Percentiles rank a stretch among this genome's conserved stretches.
Conservation (phyloP, 2,797 vertebrate genomes). For the Mastacembelus armatus region DNA sequence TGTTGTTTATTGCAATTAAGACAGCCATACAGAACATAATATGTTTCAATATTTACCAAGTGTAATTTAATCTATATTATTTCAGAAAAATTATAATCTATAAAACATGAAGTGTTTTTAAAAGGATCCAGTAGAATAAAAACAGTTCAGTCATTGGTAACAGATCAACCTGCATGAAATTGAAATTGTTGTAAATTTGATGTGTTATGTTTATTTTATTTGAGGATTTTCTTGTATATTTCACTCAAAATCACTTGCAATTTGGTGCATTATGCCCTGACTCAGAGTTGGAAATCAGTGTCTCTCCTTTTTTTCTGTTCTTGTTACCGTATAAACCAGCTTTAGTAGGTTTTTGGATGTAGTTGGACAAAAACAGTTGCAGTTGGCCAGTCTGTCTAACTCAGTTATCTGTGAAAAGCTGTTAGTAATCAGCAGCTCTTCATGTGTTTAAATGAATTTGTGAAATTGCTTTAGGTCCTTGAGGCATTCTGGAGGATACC, state of each 20-base stretch:
- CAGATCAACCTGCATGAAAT: no score
- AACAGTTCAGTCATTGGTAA: no score
- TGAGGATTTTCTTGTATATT: background rate
- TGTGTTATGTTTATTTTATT: no score
- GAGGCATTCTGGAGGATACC: slow-evolving; percentile 22
- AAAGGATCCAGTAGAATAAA: no score
- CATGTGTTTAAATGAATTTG: background rate
- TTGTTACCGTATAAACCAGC: background rate
- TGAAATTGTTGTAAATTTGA: no score
- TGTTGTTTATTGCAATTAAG: no score
- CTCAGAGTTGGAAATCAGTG: background rate
- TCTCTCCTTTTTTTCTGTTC: background rate
- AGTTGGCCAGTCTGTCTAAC: background rate
- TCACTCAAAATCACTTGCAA: slow-evolving; percentile 16
- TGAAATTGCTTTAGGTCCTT: background rate
- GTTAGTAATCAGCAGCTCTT: background rate
- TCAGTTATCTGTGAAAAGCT: background rate
- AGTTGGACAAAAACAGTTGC: background rate
- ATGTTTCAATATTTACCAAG: no score
- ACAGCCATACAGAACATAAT: no score
- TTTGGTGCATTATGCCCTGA: slow-evolving; percentile 9
- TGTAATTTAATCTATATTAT: no score
- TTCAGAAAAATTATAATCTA: no score
- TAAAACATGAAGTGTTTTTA: no score
- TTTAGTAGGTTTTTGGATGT: background rate